Base-by-base conservation (phyloP, 2,113 vertebrate species). In the Triplophysa rosa region DNA sequence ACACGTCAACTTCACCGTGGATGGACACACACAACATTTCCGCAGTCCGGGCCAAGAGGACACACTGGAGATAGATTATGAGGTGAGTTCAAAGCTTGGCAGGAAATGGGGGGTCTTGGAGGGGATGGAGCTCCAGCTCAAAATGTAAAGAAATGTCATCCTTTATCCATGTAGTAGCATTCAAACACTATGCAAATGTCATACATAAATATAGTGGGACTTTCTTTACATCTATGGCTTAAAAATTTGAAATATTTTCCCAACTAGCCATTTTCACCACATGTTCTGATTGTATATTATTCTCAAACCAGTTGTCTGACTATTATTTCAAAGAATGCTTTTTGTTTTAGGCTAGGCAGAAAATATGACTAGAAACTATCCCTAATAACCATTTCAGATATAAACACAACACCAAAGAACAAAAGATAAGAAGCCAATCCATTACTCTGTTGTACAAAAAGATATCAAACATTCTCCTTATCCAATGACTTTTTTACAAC, bases 1-100 rank as follows among this genome's bases (percentile, higher is more conserved):
- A 78, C 94, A 94, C 66, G 93, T 95, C 49, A 96, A 96, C 86
- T 95, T 95, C 87, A 95, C 95, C 0, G 93, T 96, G 83, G 95
- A 96, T 81, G 93, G 89, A 62, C 83, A 95, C 79, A 95, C 92
- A 0, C 93, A 94, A 62, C 95, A 95, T 67, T 94, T 96, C 82
- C 92, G 91, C 45, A 94, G 92, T 0, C 93, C 91, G 79, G 95
- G 95, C 0, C 93, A 94, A 5, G 90, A 92, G 0, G 94, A 95
- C 84, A 90, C 93, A 62, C 78, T 96, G 86, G 94, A 96, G 82
- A 94, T 96, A 12, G 94, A 96, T 86, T 96, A 96, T 56, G 95
- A 95, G 94, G 95, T 96, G 86, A 72, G 92, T 9, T 13, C 33
- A 37, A 37, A 37, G 6, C 33, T 37, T 37, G 33, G 33, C 6